Evolutionary conservation across 2,888 invertebrate species (phyloP), one percentile per base, ranked within the genome.

Genomic region (Lasioglossum leucozonium): DNA sequence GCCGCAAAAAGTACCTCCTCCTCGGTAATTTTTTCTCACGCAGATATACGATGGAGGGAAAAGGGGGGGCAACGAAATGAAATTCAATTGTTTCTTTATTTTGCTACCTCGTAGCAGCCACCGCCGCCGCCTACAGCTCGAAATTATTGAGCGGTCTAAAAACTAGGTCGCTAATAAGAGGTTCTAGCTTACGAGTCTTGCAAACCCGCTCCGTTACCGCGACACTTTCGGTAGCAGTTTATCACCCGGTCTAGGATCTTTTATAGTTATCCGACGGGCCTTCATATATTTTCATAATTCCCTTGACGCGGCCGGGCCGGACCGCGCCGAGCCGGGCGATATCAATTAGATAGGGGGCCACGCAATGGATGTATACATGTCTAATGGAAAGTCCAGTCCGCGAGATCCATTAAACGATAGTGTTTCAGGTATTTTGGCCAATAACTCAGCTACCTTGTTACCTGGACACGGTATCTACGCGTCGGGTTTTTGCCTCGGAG

Each of bases 351-450:
- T 40, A 58, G n/a, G 18, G 16, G 26, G 10, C 37, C 13, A 16
- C 44, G 22, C 8, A 22, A 10, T 10, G 30, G 40, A 73, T 67
- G 73, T 26, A 47, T 77, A n/a, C n/a, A 72, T 2, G 37, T 34
- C 65, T 77, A 84, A 85, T 84, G 84, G 80, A 75, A 77, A 77
- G 77, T 80, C 84, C 80, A 75, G 80, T 58, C 65, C n/a, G 77
- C 80, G 69, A 85, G 85, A 85, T 85, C 85, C 79, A 85, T 85
- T 81, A 81, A 62, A 74, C 75, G 85, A 85, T 84, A 85, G 71
- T 40, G 84, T 62, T 73, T 80, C 85, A 67, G 74, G 77, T 80
- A 81, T 81, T 85, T 84, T 85, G 51, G 72, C 72, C 84, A 34
- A 75, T 84, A 84, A 84, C 80, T 85, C 85, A 85, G 74, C 85